Evolutionary conservation across 2,113 vertebrate species (phyloP), one percentile per base, ranked within the genome.

Genomic region (Climacteris rufus): DNA sequence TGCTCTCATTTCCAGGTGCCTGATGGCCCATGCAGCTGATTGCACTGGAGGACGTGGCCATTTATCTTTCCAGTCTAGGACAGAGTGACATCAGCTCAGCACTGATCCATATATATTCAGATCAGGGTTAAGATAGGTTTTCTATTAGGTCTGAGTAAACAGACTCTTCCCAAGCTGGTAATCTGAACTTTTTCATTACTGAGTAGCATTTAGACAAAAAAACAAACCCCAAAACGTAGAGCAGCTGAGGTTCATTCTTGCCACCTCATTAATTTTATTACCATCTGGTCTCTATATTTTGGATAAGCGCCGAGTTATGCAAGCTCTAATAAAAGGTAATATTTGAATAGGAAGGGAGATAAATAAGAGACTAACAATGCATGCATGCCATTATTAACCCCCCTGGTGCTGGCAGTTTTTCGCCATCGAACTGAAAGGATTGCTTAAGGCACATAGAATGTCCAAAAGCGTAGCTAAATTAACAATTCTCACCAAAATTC

Each of bases 401-500:
- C 18, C 17, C 42, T 35, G 16, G 25, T 35, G 28, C 52, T 69
- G 53, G 72, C n/a, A 89, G 52, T 40, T 89, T 83, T 85, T 63
- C 40, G 82, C 42, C 35, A 52, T 18, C 19, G 42, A 33, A 7
- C 30, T 23, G 35, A 93, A 87, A 79, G 18, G 19, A 56, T 35
- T 76, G 54, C 28, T 69, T 71, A 63, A 69, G 76, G 16, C 30
- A 59, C 30, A 74, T 24, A 74, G 74, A 74, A 75, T 13, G 2
- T 27, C 28, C 33, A 71, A 68, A 89, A 65, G 27, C 40, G 52
- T 77, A 66, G 13, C 10, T 40, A 65, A 87, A 60, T 22, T 3
- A 83, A 81, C 3, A 8, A 9, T 45, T 71, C 97, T 98, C 90
- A 99, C 99, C 99, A 99, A 91, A 99, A 99, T 77, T 99, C 99